Base-by-base conservation (phyloP, 1,140 invertebrate species). In the Arion vulgaris region DNA sequence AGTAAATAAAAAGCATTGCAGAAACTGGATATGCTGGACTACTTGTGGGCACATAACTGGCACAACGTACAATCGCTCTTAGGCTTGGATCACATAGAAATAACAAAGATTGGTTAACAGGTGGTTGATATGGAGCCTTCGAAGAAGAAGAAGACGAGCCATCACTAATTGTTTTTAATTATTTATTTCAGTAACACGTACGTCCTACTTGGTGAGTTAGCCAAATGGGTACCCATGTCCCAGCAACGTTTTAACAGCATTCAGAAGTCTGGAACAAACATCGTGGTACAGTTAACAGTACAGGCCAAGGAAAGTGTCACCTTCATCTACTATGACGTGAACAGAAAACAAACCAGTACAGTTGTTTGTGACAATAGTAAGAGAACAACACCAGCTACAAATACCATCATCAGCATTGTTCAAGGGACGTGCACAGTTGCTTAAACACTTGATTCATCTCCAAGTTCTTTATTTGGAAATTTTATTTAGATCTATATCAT, bases 211-310 rank as follows among this genome's bases (percentile, higher is more conserved):
- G 73, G 73, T 32, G 73, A 75, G 45, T 23, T 34, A 19, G 41
- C 51, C 45, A 75, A 75, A 26, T 75, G 73, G 73, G 73, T 75
- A 1, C 73, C 73, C 19, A 28, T 75, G 45, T 75, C 73, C 17
- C 73, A 1, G 1, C 17, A 51, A 53, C 41, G 73, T 1, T 2
- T 49, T 45, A 49, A 53, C 73, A 49, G n/a, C 28, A 53, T 75
- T 9, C 9, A 49, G 9, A 7, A 53, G 41, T 53, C 73, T 34
- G 28, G 17, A 1, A 26, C 17, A n/a, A 45, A 51, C 49, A 13
- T 53, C 73, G 2, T 75, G 7, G 41, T 75, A n/a, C 28, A 49
- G 23, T 4, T 75, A 28, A 53, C 15, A 15, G 73, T 75, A 9
- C 38, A 75, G 23, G 73, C 73, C 5, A 15, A 34, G n/a, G 73